Evolutionary conservation across 1,140 invertebrate genomes (phyloP), one percentile per base, ranked within the genome.

Genomic region (Drosophila chauvacae): DNA sequence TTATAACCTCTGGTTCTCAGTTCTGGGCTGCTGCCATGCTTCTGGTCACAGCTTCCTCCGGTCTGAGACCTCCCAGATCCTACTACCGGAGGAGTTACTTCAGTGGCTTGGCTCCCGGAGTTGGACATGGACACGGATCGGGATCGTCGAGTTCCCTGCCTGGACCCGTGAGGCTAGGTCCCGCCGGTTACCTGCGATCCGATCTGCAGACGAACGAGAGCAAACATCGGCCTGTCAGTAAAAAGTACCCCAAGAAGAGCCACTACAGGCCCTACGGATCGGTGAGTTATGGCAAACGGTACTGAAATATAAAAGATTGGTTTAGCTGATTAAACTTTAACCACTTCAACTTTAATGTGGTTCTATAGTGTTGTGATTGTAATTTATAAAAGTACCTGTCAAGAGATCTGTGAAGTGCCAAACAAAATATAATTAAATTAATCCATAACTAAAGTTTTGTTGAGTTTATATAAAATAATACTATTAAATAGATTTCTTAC

Each of bases 151-250:
- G 74, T 14, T 60, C 87, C 6, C 18, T 72, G 18, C 90, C 88
- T n/a, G 74, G 79, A 28, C 62, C 84, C 3, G 59, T 88, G 28
- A 62, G 73, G n/a, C 18, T 85, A 42, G 63, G 58, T 26, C 68
- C 72, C 14, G 47, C 78, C 9, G 73, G 70, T 9, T 90, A 73
- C 39, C 61, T 69, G n/a, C 76, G 74, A 13, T 33, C 71, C 10
- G 91, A 92, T 72, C 68, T 90, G 68, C 79, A 81, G 41, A 78
- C 76, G 3, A 91, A 92, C 10, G 91, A 92, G 51, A 91, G 83
- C 55, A 92, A 91, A 35, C 91, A 83, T 7, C 85, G 81, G 16
- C 79, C 81, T 28, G 58, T 84, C 7, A 68, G 50, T 14, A 91
- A 91, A 23, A 90, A 90, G 50, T 83, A 86, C 56, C 72, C 87